These are phyloP conservation scores for Microhierax caerulescens DNA, from an alignment of 2,797 vertebrate genomes.

Conservation along the genomic window DNA sequence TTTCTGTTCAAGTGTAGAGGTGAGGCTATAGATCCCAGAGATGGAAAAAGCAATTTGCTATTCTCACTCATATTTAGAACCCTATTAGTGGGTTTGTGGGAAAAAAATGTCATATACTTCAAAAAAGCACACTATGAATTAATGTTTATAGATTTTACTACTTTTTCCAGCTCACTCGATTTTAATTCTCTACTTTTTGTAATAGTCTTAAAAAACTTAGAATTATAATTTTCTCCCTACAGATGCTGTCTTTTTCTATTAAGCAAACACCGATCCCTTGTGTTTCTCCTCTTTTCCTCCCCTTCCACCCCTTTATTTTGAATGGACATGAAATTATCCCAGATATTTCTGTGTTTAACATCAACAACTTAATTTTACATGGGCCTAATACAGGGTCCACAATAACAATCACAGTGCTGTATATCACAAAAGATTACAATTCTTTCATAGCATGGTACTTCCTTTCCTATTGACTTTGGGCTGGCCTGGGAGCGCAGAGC, in stretches of 20 bases:
- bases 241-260: constrained; percentile 60
- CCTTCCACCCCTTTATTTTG: background rate
- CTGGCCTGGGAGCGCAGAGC: background rate
- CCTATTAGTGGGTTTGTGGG: constrained; percentile 53
- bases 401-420: background rate
- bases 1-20: constrained; percentile 52
- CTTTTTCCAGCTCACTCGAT: constrained; percentile 51
- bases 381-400: background rate
- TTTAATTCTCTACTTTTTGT: constrained; percentile 41
- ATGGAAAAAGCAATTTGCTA: constrained; percentile 48
- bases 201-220: constrained; percentile 30
- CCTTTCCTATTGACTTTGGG: background rate
- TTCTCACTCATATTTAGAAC: constrained; percentile 69
- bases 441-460: background rate
- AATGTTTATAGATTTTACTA: constrained; percentile 76
- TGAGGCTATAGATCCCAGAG: constrained; percentile 38
- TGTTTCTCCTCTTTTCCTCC: background rate
- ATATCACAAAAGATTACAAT: background rate
- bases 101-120: constrained; percentile 59
- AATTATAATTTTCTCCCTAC: constrained; percentile 65
- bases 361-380: background rate
- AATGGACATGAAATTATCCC: background rate
- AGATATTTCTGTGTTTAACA: background rate
- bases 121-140: constrained; percentile 66
- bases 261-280: constrained; percentile 45